Evolutionary conservation across 2,888 invertebrate species (phyloP).

Genomic region (Tipula helvola): DNA sequence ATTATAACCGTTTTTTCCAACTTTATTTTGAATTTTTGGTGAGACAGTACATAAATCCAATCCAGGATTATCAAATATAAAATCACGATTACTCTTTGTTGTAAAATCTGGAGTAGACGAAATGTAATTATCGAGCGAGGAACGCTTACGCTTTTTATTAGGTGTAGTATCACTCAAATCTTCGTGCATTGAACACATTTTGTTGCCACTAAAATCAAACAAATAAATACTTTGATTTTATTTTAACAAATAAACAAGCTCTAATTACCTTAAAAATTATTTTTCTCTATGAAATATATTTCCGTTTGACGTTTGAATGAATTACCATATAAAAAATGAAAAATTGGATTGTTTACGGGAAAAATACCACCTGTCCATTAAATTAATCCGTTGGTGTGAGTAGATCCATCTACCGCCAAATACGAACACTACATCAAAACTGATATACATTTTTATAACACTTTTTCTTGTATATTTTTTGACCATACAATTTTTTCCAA

Average conservation of each 20-base stretch:
- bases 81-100: slow-evolving; percentile 20
- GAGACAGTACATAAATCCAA: slow-evolving; percentile 13
- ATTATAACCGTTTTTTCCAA: slow-evolving; percentile 16
- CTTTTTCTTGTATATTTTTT: neutral
- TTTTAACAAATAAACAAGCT: neutral
- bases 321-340: neutral
- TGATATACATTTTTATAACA: neutral
- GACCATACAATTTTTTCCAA: neutral
- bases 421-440: neutral
- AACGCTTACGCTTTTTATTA: slow-evolving; percentile 31
- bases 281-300: neutral
- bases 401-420: neutral
- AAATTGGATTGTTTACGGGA: neutral
- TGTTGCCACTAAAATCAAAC: neutral
- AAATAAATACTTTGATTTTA: neutral
- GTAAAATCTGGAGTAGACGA: slow-evolving; percentile 29
- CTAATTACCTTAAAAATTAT: neutral
- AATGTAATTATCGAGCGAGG: slow-evolving; percentile 20
- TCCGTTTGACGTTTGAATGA: neutral
- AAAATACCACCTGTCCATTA: neutral
- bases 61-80: slow-evolving; percentile 21
- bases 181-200: neutral
- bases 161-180: slow-evolving; percentile 18
- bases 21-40: slow-evolving; percentile 18
- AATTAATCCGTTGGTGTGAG: neutral